phyloP scores from a whole-genome alignment of 2,888 invertebrate genomes.

The Tipula lateralis region DNA sequence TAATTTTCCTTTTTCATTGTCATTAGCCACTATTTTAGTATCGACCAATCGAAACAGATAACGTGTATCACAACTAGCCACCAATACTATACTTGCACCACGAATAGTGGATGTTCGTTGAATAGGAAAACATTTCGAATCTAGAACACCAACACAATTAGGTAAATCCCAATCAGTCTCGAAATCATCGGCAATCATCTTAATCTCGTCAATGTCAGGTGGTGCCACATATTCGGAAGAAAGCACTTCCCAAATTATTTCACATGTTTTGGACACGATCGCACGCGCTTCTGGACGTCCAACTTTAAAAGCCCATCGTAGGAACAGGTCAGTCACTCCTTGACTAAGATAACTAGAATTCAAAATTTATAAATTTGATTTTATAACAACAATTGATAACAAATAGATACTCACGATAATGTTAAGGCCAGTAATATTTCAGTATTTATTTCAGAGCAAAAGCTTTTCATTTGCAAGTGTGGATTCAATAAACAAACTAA shows the following conservation, averaged over 20 bases:
- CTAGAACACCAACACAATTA: constrained; percentile 37
- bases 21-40: neutral
- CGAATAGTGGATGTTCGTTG: neutral
- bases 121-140: constrained; percentile 36
- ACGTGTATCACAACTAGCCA: neutral
- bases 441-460: neutral
- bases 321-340: neutral
- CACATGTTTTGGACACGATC: constrained; percentile 25
- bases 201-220: neutral
- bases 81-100: neutral
- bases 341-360: neutral
- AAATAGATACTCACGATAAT: neutral
- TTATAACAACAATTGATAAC: neutral
- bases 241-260: neutral
- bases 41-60: neutral
- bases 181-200: constrained; percentile 34
- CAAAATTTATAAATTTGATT: neutral
- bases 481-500: neutral
- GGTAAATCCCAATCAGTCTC: constrained; percentile 36
- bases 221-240: constrained; percentile 16
- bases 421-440: neutral
- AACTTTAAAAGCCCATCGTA: neutral
- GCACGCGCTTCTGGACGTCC: neutral
- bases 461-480: neutral
- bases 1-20: neutral